Evolutionary conservation across 2,888 invertebrate genomes (phyloP).

Genomic region (Gymnosoma rotundatum): DNA sequence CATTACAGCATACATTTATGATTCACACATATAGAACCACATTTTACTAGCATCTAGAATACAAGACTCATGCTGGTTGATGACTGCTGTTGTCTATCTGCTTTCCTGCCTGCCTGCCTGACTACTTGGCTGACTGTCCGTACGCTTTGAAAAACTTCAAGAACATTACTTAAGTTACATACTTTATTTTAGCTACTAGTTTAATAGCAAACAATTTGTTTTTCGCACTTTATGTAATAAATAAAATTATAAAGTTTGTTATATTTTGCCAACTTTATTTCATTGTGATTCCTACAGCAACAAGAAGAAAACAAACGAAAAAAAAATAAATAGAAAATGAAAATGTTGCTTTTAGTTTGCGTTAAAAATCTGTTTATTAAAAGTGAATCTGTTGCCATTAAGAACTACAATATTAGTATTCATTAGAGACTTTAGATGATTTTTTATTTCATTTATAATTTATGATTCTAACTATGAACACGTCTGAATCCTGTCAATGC

Average conservation of each 20-base stretch:
- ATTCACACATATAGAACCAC: slow-evolving; percentile 7
- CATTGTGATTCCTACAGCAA: slow-evolving; percentile 8
- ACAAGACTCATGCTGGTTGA: slow-evolving; percentile 54
- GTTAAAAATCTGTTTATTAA: slow-evolving; percentile 59
- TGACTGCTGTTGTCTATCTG: slow-evolving; percentile 42
- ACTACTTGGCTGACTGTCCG: not conserved
- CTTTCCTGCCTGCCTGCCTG: slow-evolving; percentile 33
- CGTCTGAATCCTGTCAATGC: slow-evolving; percentile 65
- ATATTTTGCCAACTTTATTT: slow-evolving; percentile 41
- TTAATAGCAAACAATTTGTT: slow-evolving; percentile 68
- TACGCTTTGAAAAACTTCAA: slow-evolving; percentile 54
- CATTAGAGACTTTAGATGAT: slow-evolving; percentile 64
- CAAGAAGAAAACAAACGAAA: not conserved
- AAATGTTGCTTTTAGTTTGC: slow-evolving; percentile 48
- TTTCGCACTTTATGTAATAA: slow-evolving; percentile 65
- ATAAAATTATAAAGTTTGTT: slow-evolving; percentile 58
- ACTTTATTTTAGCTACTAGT: slow-evolving; percentile 64
- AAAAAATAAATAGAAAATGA: slow-evolving; percentile 36
- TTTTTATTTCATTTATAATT: slow-evolving; percentile 65
- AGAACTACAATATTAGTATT: slow-evolving; percentile 59
- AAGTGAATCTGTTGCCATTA: slow-evolving; percentile 60
- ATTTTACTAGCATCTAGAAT: slow-evolving; percentile 19
- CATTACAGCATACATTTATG: slow-evolving; percentile 43
- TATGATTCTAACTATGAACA: slow-evolving; percentile 65
- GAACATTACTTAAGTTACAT: slow-evolving; percentile 53